Evolutionary conservation across 2,797 vertebrate genomes (phyloP).

Genomic region (Manis crassicaudata): DNA sequence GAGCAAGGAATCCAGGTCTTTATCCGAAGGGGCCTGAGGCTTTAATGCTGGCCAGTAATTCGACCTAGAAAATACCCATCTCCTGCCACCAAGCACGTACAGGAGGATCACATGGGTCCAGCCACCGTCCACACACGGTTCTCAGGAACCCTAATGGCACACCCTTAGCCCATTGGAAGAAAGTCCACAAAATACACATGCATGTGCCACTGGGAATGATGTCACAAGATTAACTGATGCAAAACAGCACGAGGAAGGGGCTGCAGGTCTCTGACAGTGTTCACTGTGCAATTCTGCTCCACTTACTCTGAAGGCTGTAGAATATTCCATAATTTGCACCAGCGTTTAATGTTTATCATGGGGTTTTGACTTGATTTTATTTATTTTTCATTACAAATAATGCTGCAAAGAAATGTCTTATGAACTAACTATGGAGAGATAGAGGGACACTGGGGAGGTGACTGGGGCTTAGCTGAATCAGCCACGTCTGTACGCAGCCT

Average conservation of each 20-base stretch:
- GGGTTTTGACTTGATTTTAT: background rate
- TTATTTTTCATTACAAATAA: background rate
- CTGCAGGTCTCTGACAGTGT: too few species aligned
- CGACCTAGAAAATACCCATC: accelerated
- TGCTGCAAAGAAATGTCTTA: background rate
- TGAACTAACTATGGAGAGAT: background rate
- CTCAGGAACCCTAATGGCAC: too few species aligned
- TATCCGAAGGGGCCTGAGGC: background rate
- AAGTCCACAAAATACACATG: too few species aligned
- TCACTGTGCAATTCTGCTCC: too few species aligned
- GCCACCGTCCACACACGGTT: background rate
- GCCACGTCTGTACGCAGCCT: background rate
- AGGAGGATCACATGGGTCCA: accelerated
- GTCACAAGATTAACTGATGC: too few species aligned
- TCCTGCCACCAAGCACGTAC: accelerated
- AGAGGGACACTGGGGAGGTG: accelerated
- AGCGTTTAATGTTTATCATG: accelerated
- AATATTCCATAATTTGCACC: accelerated
- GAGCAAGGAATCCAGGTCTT: background rate
- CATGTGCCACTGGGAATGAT: too few species aligned
- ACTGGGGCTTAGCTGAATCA: accelerated
- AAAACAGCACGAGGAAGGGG: too few species aligned
- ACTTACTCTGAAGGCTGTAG: too few species aligned
- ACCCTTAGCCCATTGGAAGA: too few species aligned
- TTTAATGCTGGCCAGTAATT: background rate